phyloP scores from a whole-genome alignment of 64 coral and sea anemone species.

The Acropora tenuis region DNA sequence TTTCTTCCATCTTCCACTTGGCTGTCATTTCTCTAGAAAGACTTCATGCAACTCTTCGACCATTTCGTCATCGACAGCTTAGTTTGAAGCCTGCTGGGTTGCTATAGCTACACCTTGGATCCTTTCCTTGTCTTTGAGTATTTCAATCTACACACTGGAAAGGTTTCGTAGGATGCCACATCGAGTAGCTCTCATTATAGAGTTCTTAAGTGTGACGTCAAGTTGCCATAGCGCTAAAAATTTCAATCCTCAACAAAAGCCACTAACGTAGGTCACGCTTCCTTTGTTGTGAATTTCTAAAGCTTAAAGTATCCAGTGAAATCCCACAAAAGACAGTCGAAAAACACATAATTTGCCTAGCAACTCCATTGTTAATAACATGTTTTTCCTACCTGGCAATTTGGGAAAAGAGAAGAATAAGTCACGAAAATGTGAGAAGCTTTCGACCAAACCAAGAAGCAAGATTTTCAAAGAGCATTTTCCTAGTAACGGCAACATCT shows the following conservation, averaged over 20 bases:
- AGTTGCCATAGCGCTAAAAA: no score
- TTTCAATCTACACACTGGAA: no score
- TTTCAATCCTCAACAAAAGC: no score
- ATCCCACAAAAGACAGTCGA: no score
- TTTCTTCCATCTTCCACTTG: slow-evolving; percentile 45
- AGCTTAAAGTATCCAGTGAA: no score
- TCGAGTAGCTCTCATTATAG: no score
- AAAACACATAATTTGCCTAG: no score
- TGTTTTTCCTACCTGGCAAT: slow-evolving; percentile 18
- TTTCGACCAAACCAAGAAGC: slow-evolving; percentile 10
- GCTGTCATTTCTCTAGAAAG: slow-evolving; percentile 53
- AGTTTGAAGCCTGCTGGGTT: background rate
- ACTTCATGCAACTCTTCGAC: slow-evolving; percentile 20
- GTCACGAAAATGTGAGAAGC: background rate
- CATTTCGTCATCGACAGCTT: background rate
- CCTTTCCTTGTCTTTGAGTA: background rate
- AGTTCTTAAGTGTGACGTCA: no score
- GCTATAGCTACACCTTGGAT: background rate
- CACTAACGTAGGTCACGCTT: no score
- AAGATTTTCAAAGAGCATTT: slow-evolving; percentile 18
- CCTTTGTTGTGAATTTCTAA: no score
- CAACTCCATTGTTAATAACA: slow-evolving; percentile 6
- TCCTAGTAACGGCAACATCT: slow-evolving; percentile 30
- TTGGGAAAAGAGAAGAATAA: background rate
- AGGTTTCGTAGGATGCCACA: no score